These are phyloP conservation scores for Smutsia gigantea DNA, from an alignment of 2,797 vertebrate species.

Conservation along the genomic window DNA sequence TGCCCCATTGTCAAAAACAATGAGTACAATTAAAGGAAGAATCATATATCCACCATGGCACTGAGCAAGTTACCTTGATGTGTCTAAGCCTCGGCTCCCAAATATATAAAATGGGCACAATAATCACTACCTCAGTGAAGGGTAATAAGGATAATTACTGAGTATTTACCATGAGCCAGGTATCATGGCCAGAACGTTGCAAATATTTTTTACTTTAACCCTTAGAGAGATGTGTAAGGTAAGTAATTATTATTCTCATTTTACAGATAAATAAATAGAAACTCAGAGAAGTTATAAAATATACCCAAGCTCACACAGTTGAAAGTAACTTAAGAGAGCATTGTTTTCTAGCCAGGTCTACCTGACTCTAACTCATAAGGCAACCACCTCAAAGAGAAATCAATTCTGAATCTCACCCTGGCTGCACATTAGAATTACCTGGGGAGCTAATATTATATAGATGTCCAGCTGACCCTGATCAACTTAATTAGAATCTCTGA, in stretches of 20 bases:
- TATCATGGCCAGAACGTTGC: background rate
- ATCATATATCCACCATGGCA: background rate
- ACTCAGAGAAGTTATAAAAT: background rate
- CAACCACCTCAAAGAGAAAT: background rate
- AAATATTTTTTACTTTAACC: background rate
- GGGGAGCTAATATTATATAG: background rate
- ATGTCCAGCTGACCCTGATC: background rate
- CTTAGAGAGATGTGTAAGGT: background rate
- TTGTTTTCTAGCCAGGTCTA: background rate
- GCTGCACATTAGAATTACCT: background rate
- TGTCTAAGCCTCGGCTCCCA: background rate
- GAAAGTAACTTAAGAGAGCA: conserved; percentile 22
- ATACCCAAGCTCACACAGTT: background rate
- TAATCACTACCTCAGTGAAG: background rate
- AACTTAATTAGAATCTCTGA: background rate
- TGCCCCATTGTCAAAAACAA: background rate
- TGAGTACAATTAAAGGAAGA: background rate
- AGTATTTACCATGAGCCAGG: background rate
- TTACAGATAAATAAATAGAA: conserved; percentile 15
- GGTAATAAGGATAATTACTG: background rate
- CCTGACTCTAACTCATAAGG: background rate
- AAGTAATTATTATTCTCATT: background rate
- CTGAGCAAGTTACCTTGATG: background rate
- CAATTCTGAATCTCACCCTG: background rate
- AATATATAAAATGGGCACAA: background rate